phyloP scores from a whole-genome alignment of 1,140 invertebrate genomes.

The Microplitis mediator region DNA sequence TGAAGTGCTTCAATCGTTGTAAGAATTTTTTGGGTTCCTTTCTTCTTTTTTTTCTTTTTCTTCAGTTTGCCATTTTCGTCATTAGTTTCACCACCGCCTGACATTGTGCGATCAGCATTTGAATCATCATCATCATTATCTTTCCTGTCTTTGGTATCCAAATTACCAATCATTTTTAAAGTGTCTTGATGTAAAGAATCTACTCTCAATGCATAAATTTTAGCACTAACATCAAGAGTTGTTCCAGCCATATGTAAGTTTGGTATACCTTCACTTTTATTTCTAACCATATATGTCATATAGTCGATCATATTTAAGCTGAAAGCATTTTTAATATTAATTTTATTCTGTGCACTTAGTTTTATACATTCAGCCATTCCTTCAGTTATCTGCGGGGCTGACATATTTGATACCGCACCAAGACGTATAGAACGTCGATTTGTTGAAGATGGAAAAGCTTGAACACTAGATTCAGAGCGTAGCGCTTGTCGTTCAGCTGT shows the following conservation, averaged over 20 bases:
- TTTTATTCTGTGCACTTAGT: slow-evolving; percentile 74
- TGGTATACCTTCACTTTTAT: slow-evolving; percentile 70
- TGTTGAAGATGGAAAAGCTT: not conserved
- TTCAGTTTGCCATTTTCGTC: slow-evolving; percentile 3
- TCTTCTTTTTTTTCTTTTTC: slow-evolving; percentile 51
- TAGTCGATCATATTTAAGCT: slow-evolving; percentile 82
- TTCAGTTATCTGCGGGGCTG: slow-evolving; percentile 57
- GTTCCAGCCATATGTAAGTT: slow-evolving; percentile 79
- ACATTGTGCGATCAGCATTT: slow-evolving; percentile 32
- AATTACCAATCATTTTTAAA: slow-evolving; percentile 75
- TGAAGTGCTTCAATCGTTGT: slow-evolving; percentile 55
- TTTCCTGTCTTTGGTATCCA: slow-evolving; percentile 62
- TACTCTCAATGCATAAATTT: slow-evolving; percentile 82
- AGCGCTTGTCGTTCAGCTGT: slow-evolving; percentile 49
- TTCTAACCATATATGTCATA: slow-evolving; percentile 74
- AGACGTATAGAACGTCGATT: slow-evolving; percentile 47
- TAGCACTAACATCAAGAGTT: slow-evolving; percentile 80
- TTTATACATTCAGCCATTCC: slow-evolving; percentile 69
- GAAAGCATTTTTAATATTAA: slow-evolving; percentile 85
- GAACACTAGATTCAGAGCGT: slow-evolving; percentile 33
- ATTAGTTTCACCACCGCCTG: not conserved
- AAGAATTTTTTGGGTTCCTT: slow-evolving; percentile 44
- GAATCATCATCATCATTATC: slow-evolving; percentile 47
- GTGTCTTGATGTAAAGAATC: slow-evolving; percentile 79
- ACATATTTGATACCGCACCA: slow-evolving; percentile 39